Evolutionary conservation across 2,113 vertebrate genomes (phyloP), one percentile per base, ranked within the genome.

Genomic region (Suncus etruscus): DNA sequence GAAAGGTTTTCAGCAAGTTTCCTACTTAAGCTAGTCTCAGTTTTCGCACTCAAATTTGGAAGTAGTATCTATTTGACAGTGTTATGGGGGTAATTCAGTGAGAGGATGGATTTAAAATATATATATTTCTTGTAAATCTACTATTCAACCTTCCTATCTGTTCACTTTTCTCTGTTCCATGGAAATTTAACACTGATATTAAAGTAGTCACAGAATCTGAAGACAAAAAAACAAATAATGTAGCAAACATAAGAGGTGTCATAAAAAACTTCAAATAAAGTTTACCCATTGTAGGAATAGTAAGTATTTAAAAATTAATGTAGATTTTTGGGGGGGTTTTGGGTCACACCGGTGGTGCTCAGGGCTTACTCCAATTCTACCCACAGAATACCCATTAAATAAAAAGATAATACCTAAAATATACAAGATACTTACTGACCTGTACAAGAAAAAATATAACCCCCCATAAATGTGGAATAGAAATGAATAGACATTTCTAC

Each of bases 301-400:
- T 39, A 72, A 85, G 63, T 32, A 39, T 6, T 90, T 93, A 51
- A n/a, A 89, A 88, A 50, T 90, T 86, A 73, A 83, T 90, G 31
- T 10, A 68, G n/a, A n/a, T n/a, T n/a, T n/a, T n/a, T n/a, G n/a
- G n/a, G n/a, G n/a, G n/a, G n/a, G n/a, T n/a, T 39, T 39, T 39
- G 39, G 39, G 39, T 39, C 39, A 39, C 39, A 39, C 39, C 39
- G 39, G 39, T 5, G 5, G 39, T 5, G 5, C 39, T 39, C 39
- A 39, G 39, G 39, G 39, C 3, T 39, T 39, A 39, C 39, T 39
- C 39, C 39, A 39, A 39, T 39, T 39, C 39, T 39, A 39, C 39
- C 39, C 39, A 39, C 5, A 39, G 39, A 39, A 39, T 39, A 39
- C 39, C 39, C 39, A 39, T 39, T 39, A 39, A 5, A 39, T 39